Evolutionary conservation across 2,888 invertebrate genomes (phyloP).

Genomic region (Mayetiola destructor): DNA sequence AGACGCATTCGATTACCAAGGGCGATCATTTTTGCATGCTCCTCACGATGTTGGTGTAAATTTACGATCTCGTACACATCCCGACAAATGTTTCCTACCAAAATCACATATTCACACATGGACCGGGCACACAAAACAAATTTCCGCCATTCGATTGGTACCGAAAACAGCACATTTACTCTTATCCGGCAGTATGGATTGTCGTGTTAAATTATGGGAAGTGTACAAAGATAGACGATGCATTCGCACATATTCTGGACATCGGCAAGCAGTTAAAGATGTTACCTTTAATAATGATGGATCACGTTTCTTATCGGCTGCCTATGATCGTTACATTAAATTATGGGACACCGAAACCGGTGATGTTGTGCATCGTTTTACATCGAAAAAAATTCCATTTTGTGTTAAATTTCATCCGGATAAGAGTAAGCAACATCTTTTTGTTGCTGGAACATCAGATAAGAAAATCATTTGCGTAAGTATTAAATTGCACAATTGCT

Average conservation of each 20-base stretch:
- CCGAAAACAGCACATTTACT: constrained; percentile 88
- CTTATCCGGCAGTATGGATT: constrained; percentile 93
- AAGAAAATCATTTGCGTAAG: constrained; percentile 98
- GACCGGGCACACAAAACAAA: constrained; percentile 94
- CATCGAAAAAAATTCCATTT: constrained; percentile 92
- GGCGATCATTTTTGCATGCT: constrained; percentile 81
- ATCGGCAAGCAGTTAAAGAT: constrained; percentile 92
- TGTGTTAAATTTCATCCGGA: constrained; percentile 98
- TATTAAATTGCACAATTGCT: constrained; percentile 22
- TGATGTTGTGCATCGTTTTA: constrained; percentile 69
- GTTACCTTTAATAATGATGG: constrained; percentile 91
- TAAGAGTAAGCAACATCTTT: constrained; percentile 88
- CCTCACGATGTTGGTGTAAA: constrained; percentile 89
- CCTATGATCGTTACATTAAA: constrained; percentile 93
- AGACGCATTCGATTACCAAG: constrained; percentile 90
- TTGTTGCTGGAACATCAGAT: constrained; percentile 96
- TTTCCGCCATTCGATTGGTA: constrained; percentile 89
- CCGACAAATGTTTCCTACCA: constrained; percentile 90
- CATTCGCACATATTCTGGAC: constrained; percentile 87
- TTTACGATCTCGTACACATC: constrained; percentile 70
- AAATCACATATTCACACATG: constrained; percentile 92
- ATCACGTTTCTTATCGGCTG: constrained; percentile 84
- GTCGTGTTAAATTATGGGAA: constrained; percentile 96
- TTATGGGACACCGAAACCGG: constrained; percentile 99
- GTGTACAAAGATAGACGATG: constrained; percentile 91